These are phyloP conservation scores for Rhinichthys klamathensis DNA, from an alignment of 2,113 vertebrate genomes.

Conservation along the genomic window DNA sequence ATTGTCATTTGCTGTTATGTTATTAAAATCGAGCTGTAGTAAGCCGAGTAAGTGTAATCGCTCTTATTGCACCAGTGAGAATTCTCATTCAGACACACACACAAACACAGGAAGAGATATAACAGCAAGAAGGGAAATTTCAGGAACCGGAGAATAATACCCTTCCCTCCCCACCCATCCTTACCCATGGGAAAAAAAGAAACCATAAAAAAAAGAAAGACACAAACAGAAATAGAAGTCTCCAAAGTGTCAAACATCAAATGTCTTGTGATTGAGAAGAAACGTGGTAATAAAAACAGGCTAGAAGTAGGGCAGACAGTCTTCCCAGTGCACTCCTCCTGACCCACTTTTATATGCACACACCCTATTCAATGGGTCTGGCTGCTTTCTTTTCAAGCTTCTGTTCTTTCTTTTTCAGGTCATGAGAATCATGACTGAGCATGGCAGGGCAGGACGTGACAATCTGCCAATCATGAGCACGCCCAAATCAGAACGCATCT, in stretches of 20 bases:
- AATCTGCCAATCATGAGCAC: conserved; percentile 18
- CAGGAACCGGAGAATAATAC: conserved; percentile 23
- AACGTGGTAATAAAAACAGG: neutral
- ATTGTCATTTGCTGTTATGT: neutral
- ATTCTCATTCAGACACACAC: neutral
- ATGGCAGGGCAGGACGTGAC: neutral
- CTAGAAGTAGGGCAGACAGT: conserved; percentile 1
- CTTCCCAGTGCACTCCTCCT: conserved; percentile 52
- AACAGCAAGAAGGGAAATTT: conserved; percentile 5
- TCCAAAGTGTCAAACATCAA: conserved; percentile 10
- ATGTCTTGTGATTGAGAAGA: neutral
- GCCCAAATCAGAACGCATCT: conserved; percentile 14
- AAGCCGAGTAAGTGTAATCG: neutral
- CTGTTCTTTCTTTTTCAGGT: conserved; percentile 1
- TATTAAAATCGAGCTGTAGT: neutral
- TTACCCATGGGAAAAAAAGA: neutral
- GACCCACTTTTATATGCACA: conserved; percentile 40
- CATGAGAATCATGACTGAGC: conserved; percentile 15
- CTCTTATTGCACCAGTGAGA: neutral
- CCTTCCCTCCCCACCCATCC: neutral
- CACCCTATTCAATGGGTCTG: conserved; percentile 39
- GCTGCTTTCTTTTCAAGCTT: conserved; percentile 15
- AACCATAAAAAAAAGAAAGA: neutral
- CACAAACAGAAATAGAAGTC: neutral
- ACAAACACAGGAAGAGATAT: conserved; percentile 26